Percentiles rank a stretch among this genome's conserved stretches.
These are phyloP conservation scores for Mystacornis crossleyi DNA, from an alignment of 2,113 vertebrate species.

Conservation along the genomic window DNA sequence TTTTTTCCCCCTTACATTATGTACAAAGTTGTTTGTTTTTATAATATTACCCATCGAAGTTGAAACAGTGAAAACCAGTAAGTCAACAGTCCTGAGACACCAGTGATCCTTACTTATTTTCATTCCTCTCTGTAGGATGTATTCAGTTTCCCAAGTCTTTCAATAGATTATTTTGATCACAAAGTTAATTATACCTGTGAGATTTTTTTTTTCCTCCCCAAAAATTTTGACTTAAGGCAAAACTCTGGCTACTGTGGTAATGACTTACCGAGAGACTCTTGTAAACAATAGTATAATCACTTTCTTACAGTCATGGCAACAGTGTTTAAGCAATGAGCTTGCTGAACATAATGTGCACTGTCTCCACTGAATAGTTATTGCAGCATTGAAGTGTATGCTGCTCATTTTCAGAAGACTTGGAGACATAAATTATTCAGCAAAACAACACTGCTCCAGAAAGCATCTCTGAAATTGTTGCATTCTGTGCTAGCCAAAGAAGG, in stretches of 20 bases:
- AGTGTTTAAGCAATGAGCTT: constrained; percentile 37
- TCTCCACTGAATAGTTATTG: constrained; percentile 16
- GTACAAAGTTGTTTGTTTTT: not conserved
- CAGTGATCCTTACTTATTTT: not conserved
- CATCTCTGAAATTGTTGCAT: not conserved
- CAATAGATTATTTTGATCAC: constrained; percentile 25
- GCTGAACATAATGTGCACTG: constrained; percentile 28
- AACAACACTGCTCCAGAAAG: constrained; percentile 24
- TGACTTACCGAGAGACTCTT: constrained; percentile 35
- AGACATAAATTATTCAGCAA: constrained; percentile 57
- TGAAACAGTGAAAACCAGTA: not conserved
- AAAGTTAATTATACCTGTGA: constrained; percentile 40
- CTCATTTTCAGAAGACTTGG: constrained; percentile 44
- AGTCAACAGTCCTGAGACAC: not conserved
- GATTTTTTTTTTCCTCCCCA: not conserved
- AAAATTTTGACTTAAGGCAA: constrained; percentile 41
- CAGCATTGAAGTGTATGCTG: constrained; percentile 5
- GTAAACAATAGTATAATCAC: constrained; percentile 54
- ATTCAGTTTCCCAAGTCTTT: not conserved
- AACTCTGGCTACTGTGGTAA: constrained; percentile 39
- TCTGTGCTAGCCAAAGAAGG: not conserved
- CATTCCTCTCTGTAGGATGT: not conserved
- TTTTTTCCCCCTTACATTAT: not conserved
- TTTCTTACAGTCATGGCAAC: constrained; percentile 67
- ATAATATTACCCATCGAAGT: not conserved